Conservation (phyloP, 2,113 vertebrate genomes). For the Semnornis frantzii region DNA sequence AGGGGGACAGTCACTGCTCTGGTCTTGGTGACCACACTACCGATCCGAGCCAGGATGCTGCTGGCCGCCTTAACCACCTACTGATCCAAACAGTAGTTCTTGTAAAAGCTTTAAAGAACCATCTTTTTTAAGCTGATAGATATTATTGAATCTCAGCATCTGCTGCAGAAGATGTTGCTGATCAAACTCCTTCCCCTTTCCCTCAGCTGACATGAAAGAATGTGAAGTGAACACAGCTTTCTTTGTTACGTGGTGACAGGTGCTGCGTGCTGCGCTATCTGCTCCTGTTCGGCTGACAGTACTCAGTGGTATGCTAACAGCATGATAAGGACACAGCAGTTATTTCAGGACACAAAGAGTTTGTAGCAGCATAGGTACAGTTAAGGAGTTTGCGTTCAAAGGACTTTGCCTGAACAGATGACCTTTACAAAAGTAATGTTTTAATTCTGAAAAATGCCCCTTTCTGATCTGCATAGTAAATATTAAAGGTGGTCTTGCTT, state of each 20-base stretch:
- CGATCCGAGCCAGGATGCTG: too few species aligned
- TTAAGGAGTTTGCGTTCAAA: neutral
- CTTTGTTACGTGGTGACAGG: neutral
- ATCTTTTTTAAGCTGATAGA: neutral
- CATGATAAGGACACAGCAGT: neutral
- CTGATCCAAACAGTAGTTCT: neutral
- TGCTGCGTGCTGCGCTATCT: neutral
- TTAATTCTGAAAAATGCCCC: neutral
- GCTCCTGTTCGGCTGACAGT: neutral
- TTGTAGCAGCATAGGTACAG: neutral
- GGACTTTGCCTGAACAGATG: neutral
- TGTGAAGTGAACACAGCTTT: neutral
- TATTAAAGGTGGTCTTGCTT: neutral
- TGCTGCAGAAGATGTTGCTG: neutral
- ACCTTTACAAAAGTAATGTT: neutral
- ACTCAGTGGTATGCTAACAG: accelerated
- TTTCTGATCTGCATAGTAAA: neutral
- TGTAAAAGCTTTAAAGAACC: neutral
- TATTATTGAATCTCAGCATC: neutral
- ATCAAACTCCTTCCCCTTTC: accelerated
- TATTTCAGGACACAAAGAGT: neutral
- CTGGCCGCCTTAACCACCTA: too few species aligned
- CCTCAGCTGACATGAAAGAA: neutral
- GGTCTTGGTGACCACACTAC: neutral
- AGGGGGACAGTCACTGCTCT: neutral